These are phyloP conservation scores for Tridacna crocea DNA, from an alignment of 2,888 invertebrate genomes.

Conservation along the genomic window DNA sequence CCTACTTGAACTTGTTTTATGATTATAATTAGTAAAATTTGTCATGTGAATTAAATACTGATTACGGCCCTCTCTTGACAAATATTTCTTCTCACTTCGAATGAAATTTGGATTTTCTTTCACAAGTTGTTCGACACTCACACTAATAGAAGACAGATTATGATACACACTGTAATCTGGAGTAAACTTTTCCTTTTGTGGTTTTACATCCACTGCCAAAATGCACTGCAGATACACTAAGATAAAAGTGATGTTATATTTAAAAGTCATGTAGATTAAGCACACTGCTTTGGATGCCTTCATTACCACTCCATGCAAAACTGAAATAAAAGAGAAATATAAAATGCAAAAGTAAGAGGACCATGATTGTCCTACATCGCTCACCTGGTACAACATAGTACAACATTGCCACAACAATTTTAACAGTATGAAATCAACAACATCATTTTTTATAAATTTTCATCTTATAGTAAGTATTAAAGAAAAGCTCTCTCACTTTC, in stretches of 20 bases:
- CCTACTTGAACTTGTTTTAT: constrained; percentile 48
- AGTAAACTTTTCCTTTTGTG: constrained; percentile 77
- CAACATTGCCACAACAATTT: no score
- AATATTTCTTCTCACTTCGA: constrained; percentile 63
- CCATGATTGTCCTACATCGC: no score
- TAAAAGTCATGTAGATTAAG: not conserved
- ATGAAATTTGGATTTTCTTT: constrained; percentile 69
- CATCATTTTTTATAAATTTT: no score
- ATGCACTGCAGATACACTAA: not conserved
- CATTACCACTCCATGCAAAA: not conserved
- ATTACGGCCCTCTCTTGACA: constrained; percentile 67
- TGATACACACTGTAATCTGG: constrained; percentile 81
- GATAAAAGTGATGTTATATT: not conserved
- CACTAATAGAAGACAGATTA: constrained; percentile 66
- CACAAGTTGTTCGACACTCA: constrained; percentile 65
- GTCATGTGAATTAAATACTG: constrained; percentile 76
- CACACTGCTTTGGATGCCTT: not conserved
- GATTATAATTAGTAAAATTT: constrained; percentile 71
- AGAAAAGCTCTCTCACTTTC: no score
- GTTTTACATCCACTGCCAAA: constrained; percentile 71
- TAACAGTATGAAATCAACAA: no score
- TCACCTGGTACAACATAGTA: no score
- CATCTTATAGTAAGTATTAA: no score
- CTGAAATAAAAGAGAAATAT: no score
- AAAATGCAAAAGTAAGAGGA: no score